A percentile compares a stretch with the other conserved stretches of the same genome.
phyloP scores from a whole-genome alignment of 2,113 vertebrate species.

The Castor canadensis region DNA sequence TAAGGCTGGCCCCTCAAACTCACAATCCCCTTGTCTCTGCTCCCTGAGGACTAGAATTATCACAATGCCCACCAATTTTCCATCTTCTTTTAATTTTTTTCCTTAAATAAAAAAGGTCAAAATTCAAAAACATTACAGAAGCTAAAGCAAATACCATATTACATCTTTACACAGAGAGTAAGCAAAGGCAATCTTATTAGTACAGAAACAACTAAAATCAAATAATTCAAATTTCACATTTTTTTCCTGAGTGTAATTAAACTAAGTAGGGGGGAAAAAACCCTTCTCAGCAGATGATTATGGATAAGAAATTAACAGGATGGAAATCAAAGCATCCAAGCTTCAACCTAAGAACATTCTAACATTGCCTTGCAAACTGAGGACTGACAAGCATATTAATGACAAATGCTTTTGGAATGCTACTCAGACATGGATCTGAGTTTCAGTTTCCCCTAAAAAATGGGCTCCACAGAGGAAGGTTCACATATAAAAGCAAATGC shows the following conservation, averaged over 20 bases:
- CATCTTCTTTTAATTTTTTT: neutral
- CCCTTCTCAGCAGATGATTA: neutral
- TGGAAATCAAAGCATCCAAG: neutral
- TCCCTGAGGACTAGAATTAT: too few relatives aligned
- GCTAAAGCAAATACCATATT: neutral
- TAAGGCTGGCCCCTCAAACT: too few relatives aligned
- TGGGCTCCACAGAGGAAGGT: neutral
- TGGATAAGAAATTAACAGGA: conserved; percentile 4
- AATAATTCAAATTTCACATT: neutral
- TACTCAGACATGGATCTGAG: neutral
- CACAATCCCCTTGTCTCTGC: too few relatives aligned
- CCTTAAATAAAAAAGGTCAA: conserved; percentile 10
- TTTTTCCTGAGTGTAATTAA: neutral
- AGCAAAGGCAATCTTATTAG: neutral
- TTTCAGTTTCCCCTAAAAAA: neutral
- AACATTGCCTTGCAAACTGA: neutral
- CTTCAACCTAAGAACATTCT: conserved; percentile 43
- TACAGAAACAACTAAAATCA: neutral
- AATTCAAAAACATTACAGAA: neutral
- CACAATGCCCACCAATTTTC: neutral
- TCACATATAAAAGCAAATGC: neutral
- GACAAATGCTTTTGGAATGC: conserved; percentile 21
- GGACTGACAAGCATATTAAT: conserved; percentile 36
- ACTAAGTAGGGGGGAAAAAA: neutral
- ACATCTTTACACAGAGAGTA: neutral